phyloP scores from a whole-genome alignment of 2,113 vertebrate species.

The Baryphthengus martii region DNA sequence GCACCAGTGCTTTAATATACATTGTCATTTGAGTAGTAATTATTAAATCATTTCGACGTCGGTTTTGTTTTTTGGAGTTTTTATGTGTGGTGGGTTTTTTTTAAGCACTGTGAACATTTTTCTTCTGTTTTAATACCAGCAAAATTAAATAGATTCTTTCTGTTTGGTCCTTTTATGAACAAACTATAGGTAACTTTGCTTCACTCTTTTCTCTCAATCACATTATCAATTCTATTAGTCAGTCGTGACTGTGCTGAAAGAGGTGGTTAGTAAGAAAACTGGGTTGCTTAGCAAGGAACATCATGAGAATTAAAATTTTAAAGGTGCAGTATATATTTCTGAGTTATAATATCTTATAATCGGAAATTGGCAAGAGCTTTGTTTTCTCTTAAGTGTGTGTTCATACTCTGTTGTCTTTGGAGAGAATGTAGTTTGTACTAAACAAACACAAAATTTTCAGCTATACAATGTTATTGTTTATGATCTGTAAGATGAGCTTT shows the following conservation, averaged over 20 bases:
- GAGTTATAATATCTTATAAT: background rate
- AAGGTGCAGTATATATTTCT: slow-evolving; percentile 13
- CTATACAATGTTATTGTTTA: background rate
- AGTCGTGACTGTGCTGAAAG: slow-evolving; percentile 88
- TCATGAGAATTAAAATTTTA: slow-evolving; percentile 77
- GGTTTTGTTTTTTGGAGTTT: too few species aligned
- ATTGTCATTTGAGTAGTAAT: background rate
- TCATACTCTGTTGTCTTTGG: background rate
- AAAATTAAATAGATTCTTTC: background rate
- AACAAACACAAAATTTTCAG: background rate
- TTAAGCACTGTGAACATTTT: background rate
- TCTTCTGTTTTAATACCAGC: background rate
- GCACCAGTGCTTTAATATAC: background rate
- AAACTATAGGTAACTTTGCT: background rate
- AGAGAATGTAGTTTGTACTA: background rate
- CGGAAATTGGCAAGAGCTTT: background rate
- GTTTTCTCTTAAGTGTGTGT: background rate
- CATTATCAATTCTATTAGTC: slow-evolving; percentile 78
- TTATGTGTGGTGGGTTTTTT: too few species aligned
- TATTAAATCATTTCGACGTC: background rate
- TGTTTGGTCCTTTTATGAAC: background rate
- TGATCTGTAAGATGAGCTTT: background rate
- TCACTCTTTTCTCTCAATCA: slow-evolving; percentile 36
- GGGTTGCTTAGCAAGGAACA: slow-evolving; percentile 84
- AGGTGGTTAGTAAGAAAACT: slow-evolving; percentile 86